Conservation (phyloP, 2,888 invertebrate genomes). For the Synanthedon tipuliformis region DNA sequence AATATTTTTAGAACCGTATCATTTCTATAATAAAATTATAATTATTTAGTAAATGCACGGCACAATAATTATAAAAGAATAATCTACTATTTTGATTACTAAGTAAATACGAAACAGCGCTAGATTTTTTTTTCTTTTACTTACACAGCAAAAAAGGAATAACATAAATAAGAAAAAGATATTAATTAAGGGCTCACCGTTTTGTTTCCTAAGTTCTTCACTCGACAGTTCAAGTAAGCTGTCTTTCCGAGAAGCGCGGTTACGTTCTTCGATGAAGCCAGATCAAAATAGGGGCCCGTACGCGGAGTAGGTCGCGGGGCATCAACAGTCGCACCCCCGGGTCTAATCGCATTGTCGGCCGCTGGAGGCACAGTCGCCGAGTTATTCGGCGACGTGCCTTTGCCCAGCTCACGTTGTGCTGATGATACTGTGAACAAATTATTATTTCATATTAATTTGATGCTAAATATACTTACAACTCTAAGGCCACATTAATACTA, state of each 20-base stretch:
- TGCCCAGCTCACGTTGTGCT: constrained; percentile 60
- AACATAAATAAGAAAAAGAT: no score
- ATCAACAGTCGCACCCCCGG: constrained; percentile 39
- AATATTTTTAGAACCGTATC: no score
- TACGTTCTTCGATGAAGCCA: constrained; percentile 77
- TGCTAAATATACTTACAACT: no score
- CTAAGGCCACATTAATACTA: no score
- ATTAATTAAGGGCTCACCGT: constrained; percentile 74
- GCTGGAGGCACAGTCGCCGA: constrained; percentile 59
- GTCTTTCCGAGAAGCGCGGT: constrained; percentile 90
- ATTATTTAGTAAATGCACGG: no score
- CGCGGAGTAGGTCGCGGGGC: constrained; percentile 62
- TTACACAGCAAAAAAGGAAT: no score
- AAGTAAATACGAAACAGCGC: no score
- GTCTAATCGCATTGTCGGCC: constrained; percentile 64
- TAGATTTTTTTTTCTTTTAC: no score
- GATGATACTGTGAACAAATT: constrained; percentile 46
- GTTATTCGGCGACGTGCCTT: constrained; percentile 39
- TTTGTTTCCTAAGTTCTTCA: constrained; percentile 91
- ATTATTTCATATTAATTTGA: no score
- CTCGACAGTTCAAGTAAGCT: constrained; percentile 89
- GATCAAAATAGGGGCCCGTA: constrained; percentile 82
- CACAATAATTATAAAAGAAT: no score
- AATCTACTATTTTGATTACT: no score
- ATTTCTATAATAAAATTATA: no score